Evolutionary conservation across 2,113 vertebrate genomes (phyloP).

Genomic region (Leucosticte australis): DNA sequence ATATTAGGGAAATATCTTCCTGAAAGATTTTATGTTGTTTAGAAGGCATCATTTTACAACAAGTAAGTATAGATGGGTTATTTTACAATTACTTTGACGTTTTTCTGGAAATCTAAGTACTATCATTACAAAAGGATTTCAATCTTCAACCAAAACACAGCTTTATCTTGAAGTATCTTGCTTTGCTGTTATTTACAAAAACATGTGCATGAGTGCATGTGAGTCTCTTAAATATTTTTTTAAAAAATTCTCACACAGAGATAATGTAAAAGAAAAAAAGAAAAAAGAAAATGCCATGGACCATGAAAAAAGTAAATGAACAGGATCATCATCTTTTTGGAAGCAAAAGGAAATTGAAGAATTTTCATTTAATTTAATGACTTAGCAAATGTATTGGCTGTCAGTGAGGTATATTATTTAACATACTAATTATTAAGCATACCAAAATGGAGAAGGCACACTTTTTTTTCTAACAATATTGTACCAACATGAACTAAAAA

Average conservation of each 20-base stretch:
- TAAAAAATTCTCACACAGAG: background rate
- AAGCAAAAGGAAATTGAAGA: background rate
- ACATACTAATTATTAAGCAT: background rate
- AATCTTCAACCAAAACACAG: background rate
- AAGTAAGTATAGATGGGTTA: background rate
- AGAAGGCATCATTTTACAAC: background rate
- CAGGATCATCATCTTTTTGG: background rate
- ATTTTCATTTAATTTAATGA: background rate
- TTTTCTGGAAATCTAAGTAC: background rate
- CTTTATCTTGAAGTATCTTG: background rate
- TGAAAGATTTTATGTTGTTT: background rate
- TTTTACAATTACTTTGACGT: constrained; percentile 1
- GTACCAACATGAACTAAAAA: background rate
- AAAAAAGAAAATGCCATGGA: background rate
- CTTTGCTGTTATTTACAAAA: background rate
- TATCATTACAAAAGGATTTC: background rate
- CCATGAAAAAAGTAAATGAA: background rate
- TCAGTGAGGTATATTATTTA: background rate
- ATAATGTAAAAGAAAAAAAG: background rate
- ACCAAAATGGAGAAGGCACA: background rate
- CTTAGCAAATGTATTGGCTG: background rate
- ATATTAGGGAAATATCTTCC: background rate
- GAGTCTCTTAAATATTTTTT: background rate
- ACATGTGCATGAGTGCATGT: background rate
- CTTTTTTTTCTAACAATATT: background rate